Percentiles rank a stretch among this genome's conserved stretches.
These are phyloP conservation scores for Limnephilus marmoratus DNA, from an alignment of 2,888 invertebrate genomes.

Conservation along the genomic window DNA sequence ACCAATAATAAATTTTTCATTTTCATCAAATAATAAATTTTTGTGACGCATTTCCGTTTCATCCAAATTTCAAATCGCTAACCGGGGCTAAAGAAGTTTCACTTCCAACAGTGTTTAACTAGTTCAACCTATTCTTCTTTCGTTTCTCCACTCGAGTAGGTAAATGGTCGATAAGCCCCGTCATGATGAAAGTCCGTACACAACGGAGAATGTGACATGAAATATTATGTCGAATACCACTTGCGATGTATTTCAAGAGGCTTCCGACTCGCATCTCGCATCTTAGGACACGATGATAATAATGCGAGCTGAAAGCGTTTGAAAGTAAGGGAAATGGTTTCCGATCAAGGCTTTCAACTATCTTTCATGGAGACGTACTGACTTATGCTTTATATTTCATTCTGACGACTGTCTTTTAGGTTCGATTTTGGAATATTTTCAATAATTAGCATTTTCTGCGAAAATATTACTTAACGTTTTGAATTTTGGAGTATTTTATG, in stretches of 20 bases:
- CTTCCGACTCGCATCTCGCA: neutral
- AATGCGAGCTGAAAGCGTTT: neutral
- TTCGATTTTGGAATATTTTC: no score
- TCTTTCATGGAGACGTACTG: neutral
- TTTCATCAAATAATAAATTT: no score
- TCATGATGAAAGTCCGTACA: neutral
- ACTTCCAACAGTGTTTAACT: neutral
- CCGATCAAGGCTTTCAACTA: neutral
- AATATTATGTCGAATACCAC: neutral
- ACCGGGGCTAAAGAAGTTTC: no score
- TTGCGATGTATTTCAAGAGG: neutral
- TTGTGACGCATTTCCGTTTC: no score
- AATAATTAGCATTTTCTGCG: no score
- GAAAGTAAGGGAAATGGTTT: neutral
- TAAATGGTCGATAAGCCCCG: neutral
- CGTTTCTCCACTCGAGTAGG: neutral
- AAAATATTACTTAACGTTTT: no score
- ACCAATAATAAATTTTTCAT: no score
- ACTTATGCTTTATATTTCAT: neutral
- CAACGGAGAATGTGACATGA: neutral
- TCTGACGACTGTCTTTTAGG: neutral
- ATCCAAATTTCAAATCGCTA: no score
- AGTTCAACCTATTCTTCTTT: neutral
- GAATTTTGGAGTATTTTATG: no score
- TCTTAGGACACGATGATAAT: neutral